Percentiles rank a stretch among this genome's conserved stretches.
Evolutionary conservation across 2,888 invertebrate species (phyloP).

Genomic region (Altica lythri): DNA sequence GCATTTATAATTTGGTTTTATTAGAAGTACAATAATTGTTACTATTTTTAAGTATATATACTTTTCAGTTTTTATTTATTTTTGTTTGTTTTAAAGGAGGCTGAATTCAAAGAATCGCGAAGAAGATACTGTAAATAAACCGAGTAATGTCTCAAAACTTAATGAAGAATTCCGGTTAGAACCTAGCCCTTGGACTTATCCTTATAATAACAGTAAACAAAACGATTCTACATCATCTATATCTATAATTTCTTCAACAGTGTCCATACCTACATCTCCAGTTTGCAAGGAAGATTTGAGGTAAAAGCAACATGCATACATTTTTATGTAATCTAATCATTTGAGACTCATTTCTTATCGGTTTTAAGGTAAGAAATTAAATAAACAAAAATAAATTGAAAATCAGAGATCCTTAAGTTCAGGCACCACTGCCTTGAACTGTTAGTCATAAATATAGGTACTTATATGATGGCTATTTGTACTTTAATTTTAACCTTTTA

Average conservation of each 20-base stretch:
- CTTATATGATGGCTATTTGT: no score
- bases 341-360: background rate
- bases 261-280: constrained; percentile 29
- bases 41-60: no score
- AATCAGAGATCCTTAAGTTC: no score
- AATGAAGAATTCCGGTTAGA: constrained; percentile 35
- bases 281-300: constrained; percentile 27
- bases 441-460: no score
- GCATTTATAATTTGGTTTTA: no score
- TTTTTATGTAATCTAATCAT: background rate
- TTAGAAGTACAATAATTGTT: no score
- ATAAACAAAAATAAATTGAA: no score
- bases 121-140: constrained; percentile 47
- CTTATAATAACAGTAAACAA: constrained; percentile 27
- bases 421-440: no score
- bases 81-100: constrained; percentile 57
- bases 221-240: constrained; percentile 22
- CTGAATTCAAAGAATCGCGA: constrained; percentile 74
- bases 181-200: constrained; percentile 32
- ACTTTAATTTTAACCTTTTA: no score
- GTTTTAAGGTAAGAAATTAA: no score
- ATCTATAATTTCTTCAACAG: constrained; percentile 27
- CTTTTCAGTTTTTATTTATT: no score
- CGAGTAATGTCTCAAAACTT: constrained; percentile 45
- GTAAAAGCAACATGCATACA: constrained; percentile 13